Evolutionary conservation across 1,140 invertebrate genomes (phyloP), one percentile per base, ranked within the genome.

Genomic region (Augochlora pura): DNA sequence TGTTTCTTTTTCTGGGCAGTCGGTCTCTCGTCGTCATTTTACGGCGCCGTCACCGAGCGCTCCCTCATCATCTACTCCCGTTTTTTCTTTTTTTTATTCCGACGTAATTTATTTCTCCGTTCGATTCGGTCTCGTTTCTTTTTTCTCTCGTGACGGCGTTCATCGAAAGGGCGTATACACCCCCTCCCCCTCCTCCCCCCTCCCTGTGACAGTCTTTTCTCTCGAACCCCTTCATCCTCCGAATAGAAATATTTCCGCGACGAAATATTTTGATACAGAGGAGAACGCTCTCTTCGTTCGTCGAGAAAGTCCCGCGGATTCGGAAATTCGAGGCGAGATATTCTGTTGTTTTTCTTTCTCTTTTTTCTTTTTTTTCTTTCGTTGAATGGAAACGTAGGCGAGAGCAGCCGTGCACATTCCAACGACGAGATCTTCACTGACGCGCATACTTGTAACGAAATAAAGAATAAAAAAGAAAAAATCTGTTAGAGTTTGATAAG

Each of bases 351-450:
- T n/a, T n/a, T n/a, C n/a, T n/a, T n/a, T n/a, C n/a, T n/a, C n/a
- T n/a, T n/a, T n/a, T n/a, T n/a, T n/a, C n/a, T n/a, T n/a, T n/a
- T n/a, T n/a, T n/a, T n/a, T n/a, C n/a, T 64, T 75, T 23, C 38
- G 14, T 75, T 46, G 12, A 60, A 64, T 46, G 25, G 25, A 70
- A 71, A 64, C 49, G 54, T 60, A n/a, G n/a, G n/a, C n/a, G n/a
- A n/a, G n/a, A n/a, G n/a, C n/a, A n/a, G n/a, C n/a, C n/a, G 74
- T 79, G 83, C 78, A 91, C 90, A 91, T 91, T 91, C 90, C 90
- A n/a, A n/a, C n/a, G n/a, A 89, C 79, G 76, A 83, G 77, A 46
- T 46, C 85, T 88, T 78, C 75, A 79, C 60, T 85, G n/a, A 80
- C 80, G 75, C 80, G 75, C 73, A 64, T 79, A 78, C 67, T 75